Evolutionary conservation across 2,888 invertebrate genomes (phyloP), one percentile per base, ranked within the genome.

Genomic region (Caprella mutica): DNA sequence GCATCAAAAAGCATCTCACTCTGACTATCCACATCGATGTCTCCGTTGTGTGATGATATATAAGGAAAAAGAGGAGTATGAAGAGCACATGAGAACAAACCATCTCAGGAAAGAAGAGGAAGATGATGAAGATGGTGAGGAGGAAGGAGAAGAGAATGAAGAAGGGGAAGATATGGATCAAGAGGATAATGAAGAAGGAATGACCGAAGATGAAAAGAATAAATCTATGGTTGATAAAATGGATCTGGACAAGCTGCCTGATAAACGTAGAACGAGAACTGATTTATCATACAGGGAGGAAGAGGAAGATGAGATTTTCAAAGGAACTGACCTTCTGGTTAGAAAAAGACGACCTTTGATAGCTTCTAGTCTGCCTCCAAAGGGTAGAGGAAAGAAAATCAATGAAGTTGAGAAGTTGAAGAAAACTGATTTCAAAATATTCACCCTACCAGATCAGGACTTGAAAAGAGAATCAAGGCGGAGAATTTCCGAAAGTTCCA

Each of bases 1-100:
- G 43, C 63, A 64, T 42, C 63, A 64, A 42, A 57, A 60, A 35
- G 46, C 57, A 26, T 50, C 63, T 30, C 63, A 64, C 33, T 23
- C 55, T 17, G 57, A 55, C 19, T 52, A 58, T 5, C 59, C 59
- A 3, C 40, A 60, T 33, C 38, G 63, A 23, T 64, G 63, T 21
- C 27, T 33, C 6, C 51, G 56, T 8, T 64, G 63, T 43, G 59
- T 59, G 14, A 19, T 27, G 29, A 26, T 64, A 8, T 64, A 59
- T 50, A 40, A 46, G 5, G 43, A 52, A 12, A 52, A 57, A 33
- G 12, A 43, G 9, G 59, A 64, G 17, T 51, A 60, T 3, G 63
- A 64, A n/a, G 54, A 52, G 38, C 63, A 64, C 44, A 29, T 33
- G 12, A 52, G 55, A 6, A 42, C 29, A 9, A 39, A 57, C 14